These are phyloP conservation scores for Bergia sp. DNA, from an alignment of 92 coral and sea anemone genomes.

Conservation along the genomic window DNA sequence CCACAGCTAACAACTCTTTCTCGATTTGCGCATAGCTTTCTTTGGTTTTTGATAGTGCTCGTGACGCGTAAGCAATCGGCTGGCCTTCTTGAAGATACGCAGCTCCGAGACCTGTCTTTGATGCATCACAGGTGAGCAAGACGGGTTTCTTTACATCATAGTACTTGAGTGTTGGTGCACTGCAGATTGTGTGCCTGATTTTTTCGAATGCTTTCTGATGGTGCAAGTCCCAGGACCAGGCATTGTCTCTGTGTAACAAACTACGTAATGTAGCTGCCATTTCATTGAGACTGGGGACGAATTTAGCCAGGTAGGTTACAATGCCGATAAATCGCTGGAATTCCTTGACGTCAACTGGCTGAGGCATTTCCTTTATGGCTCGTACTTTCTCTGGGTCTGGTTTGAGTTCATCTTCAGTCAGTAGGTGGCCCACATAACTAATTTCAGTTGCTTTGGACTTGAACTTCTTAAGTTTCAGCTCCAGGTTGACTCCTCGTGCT, in stretches of 20 bases:
- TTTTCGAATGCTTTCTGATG: constrained; percentile 32
- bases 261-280: constrained; percentile 8
- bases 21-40: constrained; percentile 44
- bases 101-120: constrained; percentile 38
- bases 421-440: neutral
- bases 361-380: constrained; percentile 7
- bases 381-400: constrained; percentile 27
- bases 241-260: neutral
- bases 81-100: constrained; percentile 45
- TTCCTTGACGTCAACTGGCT: constrained; percentile 10
- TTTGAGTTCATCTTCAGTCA: constrained; percentile 4
- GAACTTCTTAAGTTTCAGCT: constrained; percentile 1
- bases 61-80: constrained; percentile 40
- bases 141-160: constrained; percentile 41
- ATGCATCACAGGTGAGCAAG: constrained; percentile 33
- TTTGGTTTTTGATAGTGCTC: constrained; percentile 35
- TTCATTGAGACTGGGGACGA: constrained; percentile 33
- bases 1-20: constrained; percentile 37
- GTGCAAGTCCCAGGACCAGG: constrained; percentile 27
- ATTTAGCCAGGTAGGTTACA: constrained; percentile 12
- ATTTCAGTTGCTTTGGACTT: neutral
- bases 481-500: constrained; percentile 22
- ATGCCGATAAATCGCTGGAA: constrained; percentile 25
- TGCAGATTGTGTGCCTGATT: neutral
- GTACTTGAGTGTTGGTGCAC: constrained; percentile 7